Base-by-base conservation (phyloP, 2,113 vertebrate genomes). In the Etia nguti region DNA sequence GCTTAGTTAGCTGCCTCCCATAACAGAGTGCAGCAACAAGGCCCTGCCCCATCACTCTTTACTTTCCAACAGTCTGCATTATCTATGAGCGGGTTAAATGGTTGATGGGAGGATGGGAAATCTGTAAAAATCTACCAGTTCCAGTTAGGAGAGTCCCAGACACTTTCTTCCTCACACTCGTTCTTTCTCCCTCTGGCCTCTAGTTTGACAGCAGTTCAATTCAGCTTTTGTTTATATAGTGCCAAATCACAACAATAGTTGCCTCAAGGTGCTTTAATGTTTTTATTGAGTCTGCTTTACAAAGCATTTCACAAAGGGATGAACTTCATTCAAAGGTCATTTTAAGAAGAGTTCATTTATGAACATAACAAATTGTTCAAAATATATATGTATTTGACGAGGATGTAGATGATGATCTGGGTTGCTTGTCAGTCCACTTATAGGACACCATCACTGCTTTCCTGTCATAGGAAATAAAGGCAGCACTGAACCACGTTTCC, bases 61-160 rank as follows among this genome's bases (percentile, higher is more conserved):
- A 26, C 43, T 41, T 31, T 29, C 62, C 68, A 65, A 48, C 34
- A 62, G 62, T 88, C 86, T 79, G 83, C 82, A 43, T 92, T 89
- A 85, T 90, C 88, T 83, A 81, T 90, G 62, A 15, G 80, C 22
- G 55, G 86, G 87, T 89, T 89, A 38, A 65, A 29, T 65, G 29
- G 68, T 20, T 52, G 60, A 20, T 52, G 68, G 22, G 36, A 8
- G 34, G 36, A 3, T 18, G 9, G 20, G 11, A 34, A 77, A 41
- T 70, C 24, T 29, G 16, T 52, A 8, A 34, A 52, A 34, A 34
- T 79, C 46, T 50, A 4, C 26, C 73, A 15, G 18, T 9, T 52
- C 50, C 48, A 34, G 11, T 79, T 6, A 50, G 70, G 43, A 31
- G 43, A 50, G 43, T 77, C 43, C 43, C 70, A 50, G 29, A 50